A percentile compares a stretch with the other conserved stretches of the same genome.
phyloP scores from a whole-genome alignment of 2,113 vertebrate species.

The Atherinomorus stipes region DNA sequence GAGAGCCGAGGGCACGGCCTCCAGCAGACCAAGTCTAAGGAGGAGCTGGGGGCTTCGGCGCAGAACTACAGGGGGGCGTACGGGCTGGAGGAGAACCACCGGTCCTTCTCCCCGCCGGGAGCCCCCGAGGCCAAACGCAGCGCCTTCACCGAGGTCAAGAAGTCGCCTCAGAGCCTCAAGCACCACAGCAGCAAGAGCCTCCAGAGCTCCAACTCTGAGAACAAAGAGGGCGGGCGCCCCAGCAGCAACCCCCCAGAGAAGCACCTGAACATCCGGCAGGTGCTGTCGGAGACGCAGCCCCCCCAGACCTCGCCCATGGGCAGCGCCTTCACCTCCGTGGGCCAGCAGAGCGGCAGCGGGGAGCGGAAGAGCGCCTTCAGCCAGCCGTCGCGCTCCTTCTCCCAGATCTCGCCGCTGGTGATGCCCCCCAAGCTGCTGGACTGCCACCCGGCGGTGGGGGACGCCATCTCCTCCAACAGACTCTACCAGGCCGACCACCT shows the following conservation, averaged over 20 bases:
- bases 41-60: slow-evolving; percentile 90
- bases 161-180: slow-evolving; percentile 82
- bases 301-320: slow-evolving; percentile 78
- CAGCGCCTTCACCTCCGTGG: slow-evolving; percentile 91
- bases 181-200: slow-evolving; percentile 78
- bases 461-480: slow-evolving; percentile 86
- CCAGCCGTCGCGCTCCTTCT: slow-evolving; percentile 89
- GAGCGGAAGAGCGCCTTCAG: slow-evolving; percentile 96
- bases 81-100: slow-evolving; percentile 88
- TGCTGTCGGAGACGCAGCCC: slow-evolving; percentile 85
- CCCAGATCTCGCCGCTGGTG: slow-evolving; percentile 88
- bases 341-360: slow-evolving; percentile 79
- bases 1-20: slow-evolving; percentile 61
- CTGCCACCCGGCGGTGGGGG: slow-evolving; percentile 85
- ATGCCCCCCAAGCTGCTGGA: slow-evolving; percentile 92
- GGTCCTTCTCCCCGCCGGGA: slow-evolving; percentile 84
- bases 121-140: slow-evolving; percentile 89
- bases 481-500: slow-evolving; percentile 91
- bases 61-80: slow-evolving; percentile 91
- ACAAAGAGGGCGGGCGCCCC: slow-evolving; percentile 81
- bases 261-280: slow-evolving; percentile 82
- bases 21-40: slow-evolving; percentile 82
- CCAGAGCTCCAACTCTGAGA: slow-evolving; percentile 78
- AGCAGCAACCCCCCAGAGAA: slow-evolving; percentile 75
- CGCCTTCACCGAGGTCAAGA: slow-evolving; percentile 96